A percentile compares a stretch with the other conserved stretches of the same genome.
Evolutionary conservation across 2,113 vertebrate genomes (phyloP).

Genomic region (Aegithalos caudatus): DNA sequence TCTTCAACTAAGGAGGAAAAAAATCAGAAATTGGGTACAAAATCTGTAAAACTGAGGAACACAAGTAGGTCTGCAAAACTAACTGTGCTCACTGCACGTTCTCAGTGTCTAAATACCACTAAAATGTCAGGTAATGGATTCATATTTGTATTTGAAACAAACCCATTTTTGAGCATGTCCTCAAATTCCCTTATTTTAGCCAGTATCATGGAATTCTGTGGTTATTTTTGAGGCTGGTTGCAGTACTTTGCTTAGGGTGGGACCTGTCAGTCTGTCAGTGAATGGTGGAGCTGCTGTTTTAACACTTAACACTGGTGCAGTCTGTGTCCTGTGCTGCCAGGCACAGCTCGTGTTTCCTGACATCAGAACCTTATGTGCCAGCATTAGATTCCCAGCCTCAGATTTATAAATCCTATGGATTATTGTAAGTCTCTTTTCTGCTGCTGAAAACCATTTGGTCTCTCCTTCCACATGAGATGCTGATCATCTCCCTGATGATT

Average conservation of each 20-base stretch:
- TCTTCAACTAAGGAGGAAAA: background rate
- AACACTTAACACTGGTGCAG: accelerated
- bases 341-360: background rate
- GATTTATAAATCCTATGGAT: constrained; percentile 67
- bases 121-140: background rate
- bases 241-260: background rate
- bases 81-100: background rate
- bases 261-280: background rate
- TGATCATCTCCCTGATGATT: background rate
- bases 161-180: background rate
- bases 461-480: background rate
- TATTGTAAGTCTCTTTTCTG: constrained; percentile 24
- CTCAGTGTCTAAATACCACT: background rate
- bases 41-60: background rate
- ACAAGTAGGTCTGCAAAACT: background rate
- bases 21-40: background rate
- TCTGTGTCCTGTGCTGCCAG: background rate
- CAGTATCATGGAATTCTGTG: background rate
- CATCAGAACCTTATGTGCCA: background rate
- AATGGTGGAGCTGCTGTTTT: background rate
- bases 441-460: constrained; percentile 1
- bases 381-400: constrained; percentile 8
- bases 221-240: background rate
- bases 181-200: background rate
- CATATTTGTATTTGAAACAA: background rate